A percentile compares a stretch with the other conserved stretches of the same genome.
These are phyloP conservation scores for Heliconius eleuchia DNA, from an alignment of 1,140 invertebrate species.

Conservation along the genomic window DNA sequence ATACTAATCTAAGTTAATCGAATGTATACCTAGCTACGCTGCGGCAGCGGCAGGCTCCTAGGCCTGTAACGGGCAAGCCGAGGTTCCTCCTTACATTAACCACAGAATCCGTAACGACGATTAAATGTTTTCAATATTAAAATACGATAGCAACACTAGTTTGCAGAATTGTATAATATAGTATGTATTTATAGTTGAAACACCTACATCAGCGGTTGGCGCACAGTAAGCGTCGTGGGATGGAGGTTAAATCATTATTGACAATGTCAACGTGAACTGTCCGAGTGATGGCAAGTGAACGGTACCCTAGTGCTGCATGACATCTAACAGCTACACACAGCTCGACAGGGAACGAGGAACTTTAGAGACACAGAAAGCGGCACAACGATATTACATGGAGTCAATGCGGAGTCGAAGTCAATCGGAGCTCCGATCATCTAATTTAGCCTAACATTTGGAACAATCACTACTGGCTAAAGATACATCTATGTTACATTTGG, in stretches of 20 bases:
- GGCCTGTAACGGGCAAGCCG: conserved; percentile 58
- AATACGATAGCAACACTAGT: conserved; percentile 33
- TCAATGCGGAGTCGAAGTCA: conserved; percentile 50
- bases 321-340: conserved; percentile 31
- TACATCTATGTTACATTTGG: conserved; percentile 80
- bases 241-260: conserved; percentile 1
- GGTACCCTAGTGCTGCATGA: conserved; percentile 8
- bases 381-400: conserved; percentile 42
- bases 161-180: conserved; percentile 9
- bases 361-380: conserved; percentile 48
- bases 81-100: conserved; percentile 53
- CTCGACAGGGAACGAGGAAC: conserved; percentile 38
- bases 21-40: conserved; percentile 71
- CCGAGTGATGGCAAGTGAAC: background rate
- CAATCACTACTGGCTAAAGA: conserved; percentile 78
- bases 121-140: conserved; percentile 32
- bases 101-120: conserved; percentile 39
- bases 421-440: conserved; percentile 58
- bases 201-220: background rate
- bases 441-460: conserved; percentile 80
- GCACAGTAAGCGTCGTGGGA: background rate
- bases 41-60: conserved; percentile 64
- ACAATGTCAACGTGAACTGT: background rate
- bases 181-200: conserved; percentile 1
- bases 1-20: conserved; percentile 74